A percentile compares a stretch with the other conserved stretches of the same genome.
Conservation (phyloP, 2,888 invertebrate species). For the Disparrhopalites patrizii region DNA sequence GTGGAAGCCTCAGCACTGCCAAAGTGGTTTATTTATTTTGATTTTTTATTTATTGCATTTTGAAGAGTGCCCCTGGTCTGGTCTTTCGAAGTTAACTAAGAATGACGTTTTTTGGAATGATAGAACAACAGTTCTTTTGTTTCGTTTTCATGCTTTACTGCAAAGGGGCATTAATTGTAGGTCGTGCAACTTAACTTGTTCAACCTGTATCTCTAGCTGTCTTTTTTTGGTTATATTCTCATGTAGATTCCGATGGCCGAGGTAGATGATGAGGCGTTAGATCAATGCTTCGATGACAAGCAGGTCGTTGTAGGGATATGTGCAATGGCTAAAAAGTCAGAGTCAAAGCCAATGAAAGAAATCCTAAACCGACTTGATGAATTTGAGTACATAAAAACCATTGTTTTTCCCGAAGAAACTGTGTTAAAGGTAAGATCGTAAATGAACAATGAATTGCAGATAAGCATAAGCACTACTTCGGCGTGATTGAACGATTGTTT, state of each 20-base stretch:
- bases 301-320: constrained; percentile 97
- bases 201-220: neutral
- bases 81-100: too few relatives aligned
- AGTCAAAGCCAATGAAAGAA: constrained; percentile 99
- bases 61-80: too few relatives aligned
- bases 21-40: too few relatives aligned
- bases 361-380: constrained; percentile 92
- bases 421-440: constrained; percentile 88
- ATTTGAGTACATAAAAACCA: constrained; percentile 91
- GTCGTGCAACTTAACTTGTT: too few relatives aligned
- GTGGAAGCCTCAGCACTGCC: too few relatives aligned
- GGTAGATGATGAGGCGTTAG: constrained; percentile 34
- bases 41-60: too few relatives aligned
- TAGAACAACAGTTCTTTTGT: too few relatives aligned
- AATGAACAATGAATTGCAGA: too few relatives aligned
- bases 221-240: neutral
- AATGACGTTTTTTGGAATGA: too few relatives aligned
- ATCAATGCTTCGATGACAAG: constrained; percentile 60
- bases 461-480: too few relatives aligned
- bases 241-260: constrained; percentile 37
- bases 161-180: too few relatives aligned
- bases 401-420: constrained; percentile 92
- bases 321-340: constrained; percentile 99
- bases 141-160: too few relatives aligned
- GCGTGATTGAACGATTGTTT: neutral